phyloP scores from a whole-genome alignment of 2,888 invertebrate genomes.

The Cheilosia vulpina region DNA sequence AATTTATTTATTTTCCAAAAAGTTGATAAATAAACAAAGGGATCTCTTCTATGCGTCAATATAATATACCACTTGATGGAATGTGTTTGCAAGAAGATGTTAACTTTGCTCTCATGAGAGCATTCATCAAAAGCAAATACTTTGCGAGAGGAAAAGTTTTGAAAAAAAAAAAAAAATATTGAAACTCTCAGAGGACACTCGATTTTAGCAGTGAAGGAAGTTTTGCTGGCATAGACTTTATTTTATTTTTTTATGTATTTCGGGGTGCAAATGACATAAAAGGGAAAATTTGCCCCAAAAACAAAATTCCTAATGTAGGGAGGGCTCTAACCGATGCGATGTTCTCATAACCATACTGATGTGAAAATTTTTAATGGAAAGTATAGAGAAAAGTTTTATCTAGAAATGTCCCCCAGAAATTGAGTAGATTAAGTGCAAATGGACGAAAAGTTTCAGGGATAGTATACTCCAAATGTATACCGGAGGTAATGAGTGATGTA shows the following conservation, averaged over 20 bases:
- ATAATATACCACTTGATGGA: slow-evolving; percentile 39
- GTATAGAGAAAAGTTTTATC: neutral
- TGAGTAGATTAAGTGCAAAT: slow-evolving; percentile 11
- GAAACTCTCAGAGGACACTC: slow-evolving; percentile 58
- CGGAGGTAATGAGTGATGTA: too few species aligned
- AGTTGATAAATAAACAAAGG: slow-evolving; percentile 26
- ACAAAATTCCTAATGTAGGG: slow-evolving; percentile 34
- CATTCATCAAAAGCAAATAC: slow-evolving; percentile 53
- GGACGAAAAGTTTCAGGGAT: neutral
- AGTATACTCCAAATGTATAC: too few species aligned
- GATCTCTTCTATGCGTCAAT: slow-evolving; percentile 17
- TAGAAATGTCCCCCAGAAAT: slow-evolving; percentile 15
- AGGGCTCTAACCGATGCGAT: neutral
- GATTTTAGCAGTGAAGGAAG: slow-evolving; percentile 7
- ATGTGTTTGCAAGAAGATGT: slow-evolving; percentile 55
- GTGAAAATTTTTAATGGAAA: slow-evolving; percentile 19
- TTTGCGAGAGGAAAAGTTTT: slow-evolving; percentile 35
- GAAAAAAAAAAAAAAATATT: slow-evolving; percentile 6
- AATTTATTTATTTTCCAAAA: slow-evolving; percentile 12
- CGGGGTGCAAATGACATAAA: slow-evolving; percentile 42
- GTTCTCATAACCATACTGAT: neutral
- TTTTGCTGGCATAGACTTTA: slow-evolving; percentile 38
- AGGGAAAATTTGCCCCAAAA: slow-evolving; percentile 21
- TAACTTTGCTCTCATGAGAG: slow-evolving; percentile 65
- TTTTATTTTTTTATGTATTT: slow-evolving; percentile 4